phyloP scores from a whole-genome alignment of 1,140 invertebrate genomes.

The Drosophila pandora region DNA sequence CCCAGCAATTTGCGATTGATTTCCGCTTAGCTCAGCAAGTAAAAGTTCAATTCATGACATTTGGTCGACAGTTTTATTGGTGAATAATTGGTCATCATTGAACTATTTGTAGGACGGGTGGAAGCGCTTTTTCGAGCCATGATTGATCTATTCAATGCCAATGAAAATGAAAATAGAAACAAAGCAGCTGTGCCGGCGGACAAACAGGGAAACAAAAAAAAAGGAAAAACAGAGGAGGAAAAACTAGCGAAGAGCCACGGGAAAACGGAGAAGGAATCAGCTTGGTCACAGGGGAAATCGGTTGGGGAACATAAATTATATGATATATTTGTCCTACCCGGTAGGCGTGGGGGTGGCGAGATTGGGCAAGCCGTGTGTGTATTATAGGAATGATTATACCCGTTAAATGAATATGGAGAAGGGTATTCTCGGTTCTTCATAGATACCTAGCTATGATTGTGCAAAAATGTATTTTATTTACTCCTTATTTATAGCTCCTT shows the following conservation, averaged over 20 bases:
- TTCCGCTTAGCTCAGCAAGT: conserved; percentile 36
- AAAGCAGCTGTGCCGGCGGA: conserved; percentile 64
- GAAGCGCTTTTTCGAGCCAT: conserved; percentile 42
- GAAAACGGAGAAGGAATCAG: conserved; percentile 37
- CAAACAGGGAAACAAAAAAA: conserved; percentile 7
- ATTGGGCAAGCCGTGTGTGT: conserved; percentile 55
- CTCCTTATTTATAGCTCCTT: not conserved
- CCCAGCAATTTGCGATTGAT: conserved; percentile 51
- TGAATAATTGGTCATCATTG: conserved; percentile 81
- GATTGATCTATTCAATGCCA: conserved; percentile 75
- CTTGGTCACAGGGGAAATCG: conserved; percentile 50
- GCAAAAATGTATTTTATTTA: not conserved
- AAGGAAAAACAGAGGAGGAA: conserved; percentile 15
- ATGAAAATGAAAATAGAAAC: conserved; percentile 73
- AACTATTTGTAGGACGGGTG: conserved; percentile 69
- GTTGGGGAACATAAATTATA: conserved; percentile 58
- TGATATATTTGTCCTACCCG: conserved; percentile 49
- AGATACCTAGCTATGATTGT: no score
- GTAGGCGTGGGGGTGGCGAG: conserved; percentile 12
- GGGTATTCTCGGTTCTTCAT: conserved; percentile 15
- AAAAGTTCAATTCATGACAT: conserved; percentile 75
- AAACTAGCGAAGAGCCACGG: conserved; percentile 22
- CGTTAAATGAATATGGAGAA: not conserved
- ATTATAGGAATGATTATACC: conserved; percentile 67
- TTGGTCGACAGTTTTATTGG: conserved; percentile 75